Conservation (phyloP, 2,888 invertebrate genomes). For the Acanthosoma haemorrhoidale region DNA sequence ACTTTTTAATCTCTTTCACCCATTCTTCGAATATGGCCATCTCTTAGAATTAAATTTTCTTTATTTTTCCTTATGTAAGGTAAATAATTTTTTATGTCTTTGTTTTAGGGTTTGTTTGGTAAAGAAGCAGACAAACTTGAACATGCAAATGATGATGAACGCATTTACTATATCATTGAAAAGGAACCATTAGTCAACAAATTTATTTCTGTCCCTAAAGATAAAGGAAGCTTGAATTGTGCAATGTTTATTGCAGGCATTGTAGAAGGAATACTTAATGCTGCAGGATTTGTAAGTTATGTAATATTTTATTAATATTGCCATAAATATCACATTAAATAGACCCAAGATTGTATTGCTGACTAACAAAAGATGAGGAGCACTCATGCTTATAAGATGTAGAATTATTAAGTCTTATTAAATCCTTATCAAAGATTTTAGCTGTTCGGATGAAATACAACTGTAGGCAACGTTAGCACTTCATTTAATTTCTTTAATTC, state of each 20-base stretch:
- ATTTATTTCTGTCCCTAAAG: conserved; percentile 95
- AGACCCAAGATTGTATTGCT: too few species aligned
- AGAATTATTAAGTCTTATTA: too few species aligned
- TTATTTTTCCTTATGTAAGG: background rate
- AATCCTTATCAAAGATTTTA: too few species aligned
- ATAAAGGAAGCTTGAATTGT: conserved; percentile 95
- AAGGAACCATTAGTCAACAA: conserved; percentile 95
- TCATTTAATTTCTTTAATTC: too few species aligned
- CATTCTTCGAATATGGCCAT: background rate
- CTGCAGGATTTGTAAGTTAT: conserved; percentile 87
- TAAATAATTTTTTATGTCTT: background rate
- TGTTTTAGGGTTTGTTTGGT: conserved; percentile 78
- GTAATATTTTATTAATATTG: too few species aligned
- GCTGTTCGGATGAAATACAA: too few species aligned
- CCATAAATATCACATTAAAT: too few species aligned
- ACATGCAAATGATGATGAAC: conserved; percentile 96
- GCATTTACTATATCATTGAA: conserved; percentile 96
- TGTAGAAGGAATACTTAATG: conserved; percentile 89
- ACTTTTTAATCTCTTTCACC: too few species aligned
- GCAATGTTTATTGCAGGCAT: conserved; percentile 98
- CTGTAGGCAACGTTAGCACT: too few species aligned
- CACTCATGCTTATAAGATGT: too few species aligned
- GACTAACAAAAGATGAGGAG: too few species aligned
- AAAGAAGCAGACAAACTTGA: conserved; percentile 98
- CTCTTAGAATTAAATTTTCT: background rate